phyloP scores from a whole-genome alignment of 2,888 invertebrate species.

The Argyra leucocephala region DNA sequence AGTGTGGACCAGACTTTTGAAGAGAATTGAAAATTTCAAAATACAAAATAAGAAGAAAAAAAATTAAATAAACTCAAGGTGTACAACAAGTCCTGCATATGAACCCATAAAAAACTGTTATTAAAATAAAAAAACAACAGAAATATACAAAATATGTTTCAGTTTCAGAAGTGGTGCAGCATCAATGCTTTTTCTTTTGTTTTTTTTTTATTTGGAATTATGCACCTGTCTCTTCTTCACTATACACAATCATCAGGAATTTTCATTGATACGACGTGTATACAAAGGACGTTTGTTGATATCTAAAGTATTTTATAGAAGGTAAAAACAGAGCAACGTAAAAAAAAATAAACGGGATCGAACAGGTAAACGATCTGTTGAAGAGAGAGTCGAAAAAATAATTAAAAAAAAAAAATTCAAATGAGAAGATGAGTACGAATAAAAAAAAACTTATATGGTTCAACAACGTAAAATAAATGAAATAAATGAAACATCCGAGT shows the following conservation, averaged over 20 bases:
- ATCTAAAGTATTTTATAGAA: too few relatives aligned
- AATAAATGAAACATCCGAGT: slow-evolving; percentile 1
- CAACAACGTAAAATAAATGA: neutral
- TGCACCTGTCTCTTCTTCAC: neutral
- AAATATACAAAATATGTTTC: neutral
- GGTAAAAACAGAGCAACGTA: neutral
- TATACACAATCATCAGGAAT: neutral
- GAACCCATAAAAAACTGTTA: neutral
- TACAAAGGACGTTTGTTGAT: neutral
- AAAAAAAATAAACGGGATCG: neutral
- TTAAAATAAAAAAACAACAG: neutral
- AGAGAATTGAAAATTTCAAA: neutral
- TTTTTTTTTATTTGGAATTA: neutral
- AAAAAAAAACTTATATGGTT: neutral
- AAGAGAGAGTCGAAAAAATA: neutral
- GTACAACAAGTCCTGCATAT: neutral
- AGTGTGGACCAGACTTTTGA: neutral
- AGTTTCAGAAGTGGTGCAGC: neutral
- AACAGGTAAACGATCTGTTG: neutral
- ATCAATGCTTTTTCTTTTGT: neutral
- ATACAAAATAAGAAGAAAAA: neutral
- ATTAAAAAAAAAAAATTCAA: neutral
- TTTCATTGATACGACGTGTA: neutral
- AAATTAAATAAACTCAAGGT: neutral
- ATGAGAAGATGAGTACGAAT: neutral